Conservation (phyloP, 2,888 invertebrate genomes). For the Rotaria socialis region DNA sequence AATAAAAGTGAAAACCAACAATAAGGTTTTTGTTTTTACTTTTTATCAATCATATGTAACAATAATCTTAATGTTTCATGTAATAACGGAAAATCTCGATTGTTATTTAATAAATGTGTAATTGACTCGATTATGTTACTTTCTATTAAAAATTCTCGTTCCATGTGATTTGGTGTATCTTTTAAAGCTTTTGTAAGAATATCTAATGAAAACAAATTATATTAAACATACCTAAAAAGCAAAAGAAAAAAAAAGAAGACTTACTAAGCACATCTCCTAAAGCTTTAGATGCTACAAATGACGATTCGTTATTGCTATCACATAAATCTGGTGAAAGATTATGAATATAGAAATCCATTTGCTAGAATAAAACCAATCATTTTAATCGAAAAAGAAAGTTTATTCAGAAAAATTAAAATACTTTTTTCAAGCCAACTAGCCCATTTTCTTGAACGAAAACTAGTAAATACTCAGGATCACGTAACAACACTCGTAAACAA, state of each 20-base stretch:
- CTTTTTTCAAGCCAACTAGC: not conserved
- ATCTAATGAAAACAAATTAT: not conserved
- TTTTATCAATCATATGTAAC: not conserved
- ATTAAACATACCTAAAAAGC: too few species aligned
- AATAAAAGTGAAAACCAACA: not conserved
- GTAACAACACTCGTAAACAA: not conserved
- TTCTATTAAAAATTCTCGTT: not conserved
- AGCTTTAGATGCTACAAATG: not conserved
- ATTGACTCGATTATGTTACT: not conserved
- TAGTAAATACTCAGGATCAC: not conserved
- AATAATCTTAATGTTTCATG: constrained; percentile 7
- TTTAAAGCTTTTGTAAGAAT: not conserved
- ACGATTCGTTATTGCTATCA: not conserved
- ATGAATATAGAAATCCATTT: constrained; percentile 1
- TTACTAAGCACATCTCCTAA: not conserved
- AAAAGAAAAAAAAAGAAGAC: not conserved
- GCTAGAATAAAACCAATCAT: not conserved
- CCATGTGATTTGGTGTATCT: not conserved
- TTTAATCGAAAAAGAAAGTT: not conserved
- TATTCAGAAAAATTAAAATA: not conserved
- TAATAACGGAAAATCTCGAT: not conserved
- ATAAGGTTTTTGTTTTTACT: not conserved
- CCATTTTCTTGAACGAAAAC: constrained; percentile 4
- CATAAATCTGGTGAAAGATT: not conserved
- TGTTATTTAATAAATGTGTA: constrained; percentile 17